Base-by-base conservation (phyloP, 2,888 invertebrate species). In the Lasioglossum malachurum region DNA sequence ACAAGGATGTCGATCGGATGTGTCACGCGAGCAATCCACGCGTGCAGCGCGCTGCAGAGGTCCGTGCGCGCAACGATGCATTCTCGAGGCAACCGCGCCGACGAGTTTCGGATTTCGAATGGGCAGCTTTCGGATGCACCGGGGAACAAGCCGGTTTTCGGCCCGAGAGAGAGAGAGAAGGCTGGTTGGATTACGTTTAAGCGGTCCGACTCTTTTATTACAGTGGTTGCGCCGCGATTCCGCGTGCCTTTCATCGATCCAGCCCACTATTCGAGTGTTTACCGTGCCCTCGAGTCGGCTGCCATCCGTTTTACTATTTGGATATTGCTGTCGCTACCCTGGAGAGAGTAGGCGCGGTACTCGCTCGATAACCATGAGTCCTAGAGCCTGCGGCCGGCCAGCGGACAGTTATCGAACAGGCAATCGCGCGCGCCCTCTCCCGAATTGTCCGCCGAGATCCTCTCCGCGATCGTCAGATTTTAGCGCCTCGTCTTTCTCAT, bases 271-370 rank as follows among this genome's bases (percentile, higher is more conserved):
- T 88, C 88, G 86, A 91, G 91, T 93, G 91, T 94, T 93, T 94
- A 91, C 90, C 81, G 77, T 93, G 88, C 94, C 90, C 94, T 94
- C 89, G 86, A 94, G 88, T 76, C 83, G 86, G 86, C 87, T 84
- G 78, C 84, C 80, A 84, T 83, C 76, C 82, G 90, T 88, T 91
- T 83, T 80, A 85, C 86, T 91, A 92, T 93, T 92, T 92, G 89
- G 92, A 93, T 92, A 92, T 91, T 89, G 87, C 88, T 88, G 82
- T 87, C 88, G 83, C 82, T 80, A 75, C 78, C 31, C 64, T 77
- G 69, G 78, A 69, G 35, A 38, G 69, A 69, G 69, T 35, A 69
- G 69, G n/a, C 57, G 57, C 57, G 57, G 23, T n/a, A n/a, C 31
- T 4, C 64, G 64, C 64, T 64, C 64, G 64, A 64, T 64, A 64